These are phyloP conservation scores for Prorops nasuta DNA, from an alignment of 1,140 invertebrate species.

Conservation along the genomic window DNA sequence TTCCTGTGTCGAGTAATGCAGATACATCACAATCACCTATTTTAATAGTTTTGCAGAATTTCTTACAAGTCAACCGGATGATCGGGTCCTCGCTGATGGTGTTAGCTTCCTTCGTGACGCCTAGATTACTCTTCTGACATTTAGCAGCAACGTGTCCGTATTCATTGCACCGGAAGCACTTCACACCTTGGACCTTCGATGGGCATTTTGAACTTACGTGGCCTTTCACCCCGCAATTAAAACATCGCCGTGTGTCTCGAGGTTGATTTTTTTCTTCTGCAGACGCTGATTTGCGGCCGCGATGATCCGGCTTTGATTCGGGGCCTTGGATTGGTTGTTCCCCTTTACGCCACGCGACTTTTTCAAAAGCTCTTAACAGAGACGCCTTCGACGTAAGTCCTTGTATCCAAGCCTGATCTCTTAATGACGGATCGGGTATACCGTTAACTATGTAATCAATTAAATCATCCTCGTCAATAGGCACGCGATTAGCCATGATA, in stretches of 20 bases:
- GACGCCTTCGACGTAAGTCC: background rate
- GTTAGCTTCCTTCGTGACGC: background rate
- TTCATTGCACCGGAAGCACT: conserved; percentile 16
- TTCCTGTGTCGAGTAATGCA: conserved; percentile 6
- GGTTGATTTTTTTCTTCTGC: background rate
- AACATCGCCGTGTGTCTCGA: conserved; percentile 1
- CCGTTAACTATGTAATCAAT: conserved; percentile 5
- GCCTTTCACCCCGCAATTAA: conserved; percentile 1
- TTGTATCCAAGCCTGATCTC: conserved; percentile 7
- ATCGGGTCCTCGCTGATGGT: background rate
- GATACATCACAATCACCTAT: background rate
- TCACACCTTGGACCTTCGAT: conserved; percentile 4
- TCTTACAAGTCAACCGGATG: background rate
- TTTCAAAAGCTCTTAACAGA: conserved; percentile 8
- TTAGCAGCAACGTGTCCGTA: conserved; percentile 10
- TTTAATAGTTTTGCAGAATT: background rate
- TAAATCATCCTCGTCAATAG: conserved; percentile 1
- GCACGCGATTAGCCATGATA: background rate
- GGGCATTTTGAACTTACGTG: conserved; percentile 6
- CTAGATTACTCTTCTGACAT: background rate
- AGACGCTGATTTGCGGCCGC: background rate
- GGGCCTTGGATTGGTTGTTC: background rate
- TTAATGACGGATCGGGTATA: conserved; percentile 8
- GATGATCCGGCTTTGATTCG: no score
- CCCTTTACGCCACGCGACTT: background rate